Evolutionary conservation across 1,140 invertebrate species (phyloP).

Genomic region (Brachionus plicatilis): DNA sequence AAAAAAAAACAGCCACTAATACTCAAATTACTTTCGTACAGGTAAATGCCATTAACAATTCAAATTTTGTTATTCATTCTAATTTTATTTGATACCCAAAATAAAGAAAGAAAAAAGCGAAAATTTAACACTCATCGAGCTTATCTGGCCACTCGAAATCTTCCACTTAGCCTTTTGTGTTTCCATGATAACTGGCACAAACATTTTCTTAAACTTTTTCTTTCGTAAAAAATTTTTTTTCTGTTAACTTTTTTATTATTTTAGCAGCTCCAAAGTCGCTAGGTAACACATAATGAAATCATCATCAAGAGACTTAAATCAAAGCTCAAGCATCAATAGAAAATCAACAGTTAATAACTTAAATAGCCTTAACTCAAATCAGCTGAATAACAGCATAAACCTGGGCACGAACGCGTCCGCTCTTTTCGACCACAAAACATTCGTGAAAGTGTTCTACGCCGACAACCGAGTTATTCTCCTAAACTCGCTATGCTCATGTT

Average conservation of each 20-base stretch:
- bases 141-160: neutral
- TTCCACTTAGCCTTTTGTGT: neutral
- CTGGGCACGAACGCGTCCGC: neutral
- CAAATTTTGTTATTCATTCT: neutral
- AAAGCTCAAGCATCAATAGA: neutral
- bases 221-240: neutral
- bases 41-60: neutral
- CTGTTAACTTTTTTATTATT: constrained; percentile 4
- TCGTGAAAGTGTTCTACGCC: constrained; percentile 33
- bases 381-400: neutral
- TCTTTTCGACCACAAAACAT: constrained; percentile 36
- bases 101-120: neutral
- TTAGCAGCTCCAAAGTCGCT: neutral
- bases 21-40: neutral
- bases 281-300: constrained; percentile 29
- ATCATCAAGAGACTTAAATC: constrained; percentile 6
- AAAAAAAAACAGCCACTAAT: neutral
- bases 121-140: neutral
- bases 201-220: neutral
- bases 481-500: constrained; percentile 18
- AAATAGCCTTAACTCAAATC: neutral
- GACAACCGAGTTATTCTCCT: constrained; percentile 13
- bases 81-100: neutral
- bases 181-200: neutral
- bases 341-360: neutral